Evolutionary conservation across 2,888 invertebrate species (phyloP), one percentile per base, ranked within the genome.

Genomic region (Cephalotes varians): DNA sequence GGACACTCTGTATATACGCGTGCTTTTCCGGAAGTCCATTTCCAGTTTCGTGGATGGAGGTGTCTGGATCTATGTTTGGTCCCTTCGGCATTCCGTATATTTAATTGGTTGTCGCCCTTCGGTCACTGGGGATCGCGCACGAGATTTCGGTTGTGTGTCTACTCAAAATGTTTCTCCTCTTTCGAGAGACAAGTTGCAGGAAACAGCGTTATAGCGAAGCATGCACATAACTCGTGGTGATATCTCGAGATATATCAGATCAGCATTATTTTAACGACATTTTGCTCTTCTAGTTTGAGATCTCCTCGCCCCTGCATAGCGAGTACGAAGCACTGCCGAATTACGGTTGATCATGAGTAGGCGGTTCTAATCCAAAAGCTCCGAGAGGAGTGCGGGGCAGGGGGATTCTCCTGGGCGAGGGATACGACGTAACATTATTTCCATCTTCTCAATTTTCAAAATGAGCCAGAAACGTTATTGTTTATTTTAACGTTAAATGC

Each of bases 101-200:
- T 87, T 90, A 90, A 90, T 90, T 90, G 88, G 85, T 79, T 77
- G 69, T 71, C 83, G 64, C 65, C 62, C 69, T 51, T 37, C 69
- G 34, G 37, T 54, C 69, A 64, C 51, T 15, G n/a, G 67, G 56
- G 18, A 56, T 77, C 56, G 56, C 51, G 51, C 64, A 28, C 64
- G 64, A 40, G 51, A 64, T 76, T 76, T 64, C 76, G 51, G 51
- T 64, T 12, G n/a, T 12, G n/a, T 51, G 40, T 37, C 37, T 51
- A 64, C 64, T 77, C 76, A 54, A 65, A 77, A 31, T 40, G 65
- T 56, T 28, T 64, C 44, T 67, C 21, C 56, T 67, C 67, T 76
- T 67, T 77, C 44, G 40, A 21, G 40, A 40, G 51, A 40, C 64
- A 40, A 40, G 65, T 54, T 65, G 49, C 31, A 65, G 44, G 31